Percentiles rank a stretch among this genome's conserved stretches.
Conservation (phyloP, 2,888 invertebrate species). For the Drosophila conformis region DNA sequence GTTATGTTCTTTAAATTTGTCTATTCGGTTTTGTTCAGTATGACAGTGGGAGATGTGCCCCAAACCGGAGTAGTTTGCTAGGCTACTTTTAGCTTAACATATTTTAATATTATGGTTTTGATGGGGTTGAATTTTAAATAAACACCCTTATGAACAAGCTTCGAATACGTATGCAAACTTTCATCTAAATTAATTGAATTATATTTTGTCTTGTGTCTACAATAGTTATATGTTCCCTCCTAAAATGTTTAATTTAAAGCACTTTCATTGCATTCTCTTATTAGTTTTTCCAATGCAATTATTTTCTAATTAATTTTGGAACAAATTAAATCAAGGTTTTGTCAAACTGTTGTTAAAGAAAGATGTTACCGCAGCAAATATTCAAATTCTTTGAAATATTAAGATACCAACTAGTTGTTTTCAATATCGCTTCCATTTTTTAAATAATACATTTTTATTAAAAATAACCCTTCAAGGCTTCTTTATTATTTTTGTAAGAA, state of each 20-base stretch:
- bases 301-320: neutral
- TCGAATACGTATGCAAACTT: neutral
- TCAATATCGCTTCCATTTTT: neutral
- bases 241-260: neutral
- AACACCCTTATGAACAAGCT: neutral
- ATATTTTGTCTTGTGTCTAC: neutral
- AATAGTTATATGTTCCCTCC: neutral
- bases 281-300: neutral
- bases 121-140: neutral
- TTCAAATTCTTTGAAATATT: neutral
- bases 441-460: neutral
- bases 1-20: slow-evolving; percentile 57
- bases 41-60: neutral
- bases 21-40: slow-evolving; percentile 24
- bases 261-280: neutral
- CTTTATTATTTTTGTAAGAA: neutral
- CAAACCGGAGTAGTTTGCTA: neutral
- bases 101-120: neutral
- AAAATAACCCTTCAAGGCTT: neutral
- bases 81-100: neutral
- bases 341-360: neutral
- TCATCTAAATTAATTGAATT: neutral
- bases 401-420: neutral
- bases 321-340: neutral
- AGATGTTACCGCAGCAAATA: too few species aligned